Evolutionary conservation across 2,888 invertebrate species (phyloP), one percentile per base, ranked within the genome.

Genomic region (Erebia ligea): DNA sequence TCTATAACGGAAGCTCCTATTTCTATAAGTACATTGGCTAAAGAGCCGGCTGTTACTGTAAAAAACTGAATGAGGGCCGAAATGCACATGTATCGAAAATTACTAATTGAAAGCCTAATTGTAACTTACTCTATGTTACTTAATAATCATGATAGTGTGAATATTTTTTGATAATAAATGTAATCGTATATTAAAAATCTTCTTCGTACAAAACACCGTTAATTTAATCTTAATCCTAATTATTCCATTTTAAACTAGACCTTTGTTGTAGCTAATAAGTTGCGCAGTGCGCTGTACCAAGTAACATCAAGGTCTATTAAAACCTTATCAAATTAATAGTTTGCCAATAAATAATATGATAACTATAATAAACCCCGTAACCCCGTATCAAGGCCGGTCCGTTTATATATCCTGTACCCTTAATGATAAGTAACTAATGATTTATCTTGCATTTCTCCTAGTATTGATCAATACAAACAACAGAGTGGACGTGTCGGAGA

Each of bases 381-480:
- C 67, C 40, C 40, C n/a, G 45, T 58, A 57, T 58, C 48, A 67
- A 57, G n/a, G 21, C 21, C 45, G 48, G 58, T 67, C 42, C 45
- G n/a, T 58, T 48, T 67, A 15, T n/a, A 66, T 66, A 45, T 45
- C 57, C 21, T 45, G 57, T n/a, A 4, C 5, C 4, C 34, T 19
- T 17, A 57, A 58, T 67, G 48, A 67, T 58, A 34, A 34, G 34
- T 34, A 34, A 34, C 34, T 34, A 17, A 58, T 65, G 40, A 56
- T 64, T 52, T 52, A 65, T 65, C 17, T 34, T 40, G 54, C 54
- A 67, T 62, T 62, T 62, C 61, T 25, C 42, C 19, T 25, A 70
- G 73, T 73, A 21, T n/a, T 15, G 57, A 2, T 58, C 48, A 34
- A 54, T 34, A 50, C 34, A 15, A 62, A 11, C 40, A 15, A 56